Base-by-base conservation (phyloP, 2,888 invertebrate species). In the Zelleria hepariella region DNA sequence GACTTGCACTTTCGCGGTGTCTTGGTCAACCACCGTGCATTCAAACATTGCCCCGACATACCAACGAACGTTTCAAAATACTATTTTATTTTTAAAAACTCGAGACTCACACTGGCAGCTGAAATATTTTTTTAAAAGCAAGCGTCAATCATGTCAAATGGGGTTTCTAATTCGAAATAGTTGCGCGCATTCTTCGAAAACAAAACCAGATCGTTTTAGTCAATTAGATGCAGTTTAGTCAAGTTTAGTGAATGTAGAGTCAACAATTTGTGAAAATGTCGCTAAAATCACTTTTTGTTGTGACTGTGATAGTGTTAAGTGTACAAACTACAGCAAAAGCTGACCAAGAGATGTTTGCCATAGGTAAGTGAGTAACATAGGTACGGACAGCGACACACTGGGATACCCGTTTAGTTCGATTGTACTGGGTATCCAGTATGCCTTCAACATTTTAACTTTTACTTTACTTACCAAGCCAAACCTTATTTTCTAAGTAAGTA, bases 341-440 rank as follows among this genome's bases (percentile, higher is more conserved):
- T 15, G 57, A 60, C 23, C 25, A 57, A 42, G 57, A 60, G 47
- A 57, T 48, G n/a, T 10, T 42, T 10, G 60, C 60, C 10, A 60
- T 60, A 48, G 60, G 60, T 60, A 52, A 42, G 57, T 60, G n/a
- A n/a, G n/a, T n/a, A n/a, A n/a, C n/a, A n/a, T n/a, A n/a, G n/a
- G n/a, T n/a, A n/a, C n/a, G n/a, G n/a, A n/a, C n/a, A n/a, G n/a
- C n/a, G n/a, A n/a, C n/a, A n/a, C n/a, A n/a, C n/a, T n/a, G n/a
- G n/a, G n/a, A n/a, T n/a, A n/a, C n/a, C n/a, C n/a, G n/a, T n/a
- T n/a, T n/a, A n/a, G n/a, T n/a, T n/a, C n/a, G n/a, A n/a, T n/a
- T n/a, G n/a, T n/a, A n/a, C n/a, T n/a, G n/a, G n/a, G n/a, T n/a
- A n/a, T n/a, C n/a, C n/a, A n/a, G n/a, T n/a, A n/a, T n/a, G n/a